A percentile compares a stretch with the other conserved stretches of the same genome.
Evolutionary conservation across 2,888 invertebrate genomes (phyloP).

Genomic region (Mystacides longicornis): DNA sequence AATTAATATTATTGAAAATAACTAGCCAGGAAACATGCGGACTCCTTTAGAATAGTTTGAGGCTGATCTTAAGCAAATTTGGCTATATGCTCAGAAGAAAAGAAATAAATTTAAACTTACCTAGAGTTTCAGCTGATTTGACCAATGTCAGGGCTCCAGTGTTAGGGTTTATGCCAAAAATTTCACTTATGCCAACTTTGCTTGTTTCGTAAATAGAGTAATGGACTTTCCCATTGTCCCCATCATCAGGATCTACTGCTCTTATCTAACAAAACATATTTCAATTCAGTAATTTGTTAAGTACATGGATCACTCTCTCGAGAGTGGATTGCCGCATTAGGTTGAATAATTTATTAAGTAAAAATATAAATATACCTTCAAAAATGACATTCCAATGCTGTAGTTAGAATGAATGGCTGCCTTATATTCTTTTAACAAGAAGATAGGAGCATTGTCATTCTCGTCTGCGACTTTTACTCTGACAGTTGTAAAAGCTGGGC

Average conservation of each 20-base stretch:
- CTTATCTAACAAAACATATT: conserved; percentile 40
- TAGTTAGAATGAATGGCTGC: conserved; percentile 59
- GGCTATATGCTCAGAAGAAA: not conserved
- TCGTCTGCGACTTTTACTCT: conserved; percentile 75
- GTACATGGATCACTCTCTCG: too few species aligned
- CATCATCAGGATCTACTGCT: conserved; percentile 75
- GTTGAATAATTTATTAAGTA: not conserved
- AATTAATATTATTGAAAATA: not conserved
- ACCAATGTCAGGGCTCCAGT: conserved; percentile 67
- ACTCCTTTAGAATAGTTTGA: too few species aligned
- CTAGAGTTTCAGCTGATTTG: conserved; percentile 50
- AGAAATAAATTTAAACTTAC: conserved; percentile 29
- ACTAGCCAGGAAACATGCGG: too few species aligned
- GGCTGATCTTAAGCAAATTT: not conserved
- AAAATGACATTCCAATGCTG: conserved; percentile 49
- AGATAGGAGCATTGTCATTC: conserved; percentile 77
- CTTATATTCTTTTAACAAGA: conserved; percentile 70
- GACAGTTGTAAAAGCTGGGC: conserved; percentile 65
- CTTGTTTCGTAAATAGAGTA: conserved; percentile 72
- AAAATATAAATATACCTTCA: conserved; percentile 41
- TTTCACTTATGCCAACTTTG: conserved; percentile 53
- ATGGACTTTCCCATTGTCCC: conserved; percentile 59
- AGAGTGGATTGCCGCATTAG: too few species aligned
- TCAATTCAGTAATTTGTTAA: too few species aligned
- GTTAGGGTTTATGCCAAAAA: conserved; percentile 66